Base-by-base conservation (phyloP, 2,888 invertebrate species). In the Chromoteleia sp. region DNA sequence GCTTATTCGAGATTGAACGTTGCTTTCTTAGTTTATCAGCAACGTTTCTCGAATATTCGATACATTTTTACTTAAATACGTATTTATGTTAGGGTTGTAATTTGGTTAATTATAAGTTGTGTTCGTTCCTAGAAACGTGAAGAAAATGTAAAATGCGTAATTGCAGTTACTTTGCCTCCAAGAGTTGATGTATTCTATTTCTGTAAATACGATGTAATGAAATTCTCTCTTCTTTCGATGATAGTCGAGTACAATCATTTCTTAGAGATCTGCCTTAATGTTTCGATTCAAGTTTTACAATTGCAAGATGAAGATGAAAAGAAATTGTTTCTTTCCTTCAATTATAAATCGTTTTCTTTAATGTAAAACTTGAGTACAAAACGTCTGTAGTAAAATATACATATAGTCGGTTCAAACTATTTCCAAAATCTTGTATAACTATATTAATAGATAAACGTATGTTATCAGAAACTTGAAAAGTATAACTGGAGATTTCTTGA, bases 231-330 rank as follows among this genome's bases (percentile, higher is more conserved):
- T 50, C 50, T 33, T 50, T 12, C 14, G 8, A 63, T 36, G 45
- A 45, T 61, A 63, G 48, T 48, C 63, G 30, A 63, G 48, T 48
- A 63, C 50, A 48, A 63, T 63, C 48, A 63, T 63, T 63, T 30
- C 10, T 45, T 63, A 63, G 30, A 8, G 5, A 63, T 63, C 19
- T 48, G 63, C 63, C 50, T 63, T 63, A 50, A 36, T 33, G 33
- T 45, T 63, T 63, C 63, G 21, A 61, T 36, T 2, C 10, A 30
- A 45, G 8, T 30, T 30, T 30, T 10, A 30, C 33, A 36, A 21
- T 36, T 33, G 25, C 12, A 12, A 29, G 15, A 59, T 5, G 21
- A 39, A 58, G 4, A 8, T 14, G 5, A 10, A 52, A 6, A n/a
- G 30, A 4, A 14, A 52, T 12, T 7, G 7, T 39, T 39, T n/a